A percentile compares a stretch with the other conserved stretches of the same genome.
Evolutionary conservation across 2,113 vertebrate genomes (phyloP).

Genomic region (Alectura lathami): DNA sequence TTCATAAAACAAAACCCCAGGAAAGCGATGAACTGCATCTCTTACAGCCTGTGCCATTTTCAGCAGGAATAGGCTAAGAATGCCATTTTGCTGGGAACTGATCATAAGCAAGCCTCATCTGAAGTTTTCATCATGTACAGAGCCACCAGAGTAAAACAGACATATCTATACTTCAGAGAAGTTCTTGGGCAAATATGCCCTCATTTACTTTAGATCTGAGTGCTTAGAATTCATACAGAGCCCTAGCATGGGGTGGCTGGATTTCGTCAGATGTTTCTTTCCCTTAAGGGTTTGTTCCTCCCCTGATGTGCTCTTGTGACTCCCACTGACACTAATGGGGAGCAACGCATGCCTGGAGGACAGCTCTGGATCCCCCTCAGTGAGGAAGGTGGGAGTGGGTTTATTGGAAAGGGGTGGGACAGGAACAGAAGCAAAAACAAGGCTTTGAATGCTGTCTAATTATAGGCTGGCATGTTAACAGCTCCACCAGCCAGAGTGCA

Average conservation of each 20-base stretch:
- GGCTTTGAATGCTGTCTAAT: slow-evolving; percentile 41
- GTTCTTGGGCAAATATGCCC: background rate
- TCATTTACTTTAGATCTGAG: slow-evolving; percentile 6
- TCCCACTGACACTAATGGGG: background rate
- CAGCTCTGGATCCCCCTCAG: background rate
- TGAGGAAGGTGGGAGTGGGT: background rate
- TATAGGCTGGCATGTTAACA: background rate
- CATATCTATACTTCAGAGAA: background rate
- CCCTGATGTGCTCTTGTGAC: background rate
- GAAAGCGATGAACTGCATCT: background rate
- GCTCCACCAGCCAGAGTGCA: background rate
- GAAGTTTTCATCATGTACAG: background rate
- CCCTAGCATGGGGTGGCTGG: background rate
- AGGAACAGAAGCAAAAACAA: slow-evolving; percentile 19
- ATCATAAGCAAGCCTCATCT: background rate
- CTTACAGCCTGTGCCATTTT: background rate
- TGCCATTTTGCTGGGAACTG: background rate
- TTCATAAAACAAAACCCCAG: background rate
- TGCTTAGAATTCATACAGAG: slow-evolving; percentile 11
- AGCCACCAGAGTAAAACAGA: background rate
- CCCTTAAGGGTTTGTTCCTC: slow-evolving; percentile 5
- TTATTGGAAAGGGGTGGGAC: background rate
- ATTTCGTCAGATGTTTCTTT: background rate
- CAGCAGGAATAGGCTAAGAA: background rate
- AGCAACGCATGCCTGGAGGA: background rate